Evolutionary conservation across 2,888 invertebrate species (phyloP).

Genomic region (Steromphala cineraria): DNA sequence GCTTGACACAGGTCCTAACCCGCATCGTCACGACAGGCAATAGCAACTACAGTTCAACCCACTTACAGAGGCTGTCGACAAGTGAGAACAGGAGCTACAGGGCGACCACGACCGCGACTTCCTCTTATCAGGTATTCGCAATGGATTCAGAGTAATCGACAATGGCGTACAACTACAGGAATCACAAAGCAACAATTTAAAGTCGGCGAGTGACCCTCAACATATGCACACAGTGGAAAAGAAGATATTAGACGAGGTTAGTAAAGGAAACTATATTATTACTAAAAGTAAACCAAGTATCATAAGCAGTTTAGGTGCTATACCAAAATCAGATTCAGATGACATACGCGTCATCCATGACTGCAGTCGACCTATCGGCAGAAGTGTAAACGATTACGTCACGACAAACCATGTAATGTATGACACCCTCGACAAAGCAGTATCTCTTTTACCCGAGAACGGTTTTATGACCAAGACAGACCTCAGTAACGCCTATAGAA

Average conservation of each 20-base stretch:
- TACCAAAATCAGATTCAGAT: too few relatives aligned
- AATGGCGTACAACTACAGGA: background rate
- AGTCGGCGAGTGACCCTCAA: background rate
- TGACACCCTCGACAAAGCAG: too few relatives aligned
- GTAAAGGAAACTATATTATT: too few relatives aligned
- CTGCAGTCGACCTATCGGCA: too few relatives aligned
- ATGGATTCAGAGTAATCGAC: background rate
- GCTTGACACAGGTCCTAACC: background rate
- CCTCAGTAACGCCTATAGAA: too few relatives aligned
- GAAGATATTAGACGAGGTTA: background rate
- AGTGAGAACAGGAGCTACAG: background rate
- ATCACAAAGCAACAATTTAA: background rate
- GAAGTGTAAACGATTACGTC: too few relatives aligned
- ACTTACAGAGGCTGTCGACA: background rate
- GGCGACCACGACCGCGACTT: background rate
- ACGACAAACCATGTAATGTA: too few relatives aligned
- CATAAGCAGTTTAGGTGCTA: too few relatives aligned
- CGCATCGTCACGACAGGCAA: background rate
- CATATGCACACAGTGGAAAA: background rate
- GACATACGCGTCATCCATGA: too few relatives aligned
- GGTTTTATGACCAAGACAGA: too few relatives aligned
- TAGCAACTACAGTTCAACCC: background rate
- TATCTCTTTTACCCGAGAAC: too few relatives aligned
- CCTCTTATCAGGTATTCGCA: background rate
- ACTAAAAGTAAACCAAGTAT: too few relatives aligned